A percentile compares a stretch with the other conserved stretches of the same genome.
Conservation (phyloP, 2,113 vertebrate species). For the Corythornis cristatus region DNA sequence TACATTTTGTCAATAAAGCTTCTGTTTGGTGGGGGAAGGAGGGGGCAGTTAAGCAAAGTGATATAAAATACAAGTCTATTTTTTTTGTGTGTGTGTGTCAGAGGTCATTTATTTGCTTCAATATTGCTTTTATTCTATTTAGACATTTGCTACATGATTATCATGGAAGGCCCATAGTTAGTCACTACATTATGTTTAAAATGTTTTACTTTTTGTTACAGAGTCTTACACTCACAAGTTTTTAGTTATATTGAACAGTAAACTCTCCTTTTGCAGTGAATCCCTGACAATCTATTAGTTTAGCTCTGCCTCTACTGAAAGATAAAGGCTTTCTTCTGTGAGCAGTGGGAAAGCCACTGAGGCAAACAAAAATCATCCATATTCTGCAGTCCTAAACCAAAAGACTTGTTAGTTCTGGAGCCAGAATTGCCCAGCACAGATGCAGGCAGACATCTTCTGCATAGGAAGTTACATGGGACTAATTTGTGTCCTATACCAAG, state of each 20-base stretch:
- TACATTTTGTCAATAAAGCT: conserved; percentile 57
- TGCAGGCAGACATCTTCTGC: background rate
- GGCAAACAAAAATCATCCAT: background rate
- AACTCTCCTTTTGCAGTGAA: background rate
- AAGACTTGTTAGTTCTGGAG: background rate
- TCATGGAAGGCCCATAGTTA: background rate
- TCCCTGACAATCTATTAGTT: background rate
- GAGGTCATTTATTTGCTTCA: conserved; percentile 56
- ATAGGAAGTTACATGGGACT: conserved; percentile 8
- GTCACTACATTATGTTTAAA: background rate
- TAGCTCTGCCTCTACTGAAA: background rate
- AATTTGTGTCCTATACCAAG: background rate
- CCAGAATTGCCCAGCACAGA: background rate
- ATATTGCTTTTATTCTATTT: conserved; percentile 61
- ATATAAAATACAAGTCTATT: conserved; percentile 24
- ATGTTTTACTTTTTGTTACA: background rate
- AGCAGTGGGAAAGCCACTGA: conserved; percentile 19
- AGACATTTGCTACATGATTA: background rate
- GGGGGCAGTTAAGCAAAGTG: conserved; percentile 53
- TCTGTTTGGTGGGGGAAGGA: conserved; percentile 44
- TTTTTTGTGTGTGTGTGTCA: background rate
- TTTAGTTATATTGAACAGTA: background rate
- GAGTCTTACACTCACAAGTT: background rate
- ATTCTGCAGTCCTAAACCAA: conserved; percentile 5
- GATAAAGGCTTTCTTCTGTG: conserved; percentile 26